phyloP scores from a whole-genome alignment of 2,888 invertebrate genomes.

The Coelopa pilipes region DNA sequence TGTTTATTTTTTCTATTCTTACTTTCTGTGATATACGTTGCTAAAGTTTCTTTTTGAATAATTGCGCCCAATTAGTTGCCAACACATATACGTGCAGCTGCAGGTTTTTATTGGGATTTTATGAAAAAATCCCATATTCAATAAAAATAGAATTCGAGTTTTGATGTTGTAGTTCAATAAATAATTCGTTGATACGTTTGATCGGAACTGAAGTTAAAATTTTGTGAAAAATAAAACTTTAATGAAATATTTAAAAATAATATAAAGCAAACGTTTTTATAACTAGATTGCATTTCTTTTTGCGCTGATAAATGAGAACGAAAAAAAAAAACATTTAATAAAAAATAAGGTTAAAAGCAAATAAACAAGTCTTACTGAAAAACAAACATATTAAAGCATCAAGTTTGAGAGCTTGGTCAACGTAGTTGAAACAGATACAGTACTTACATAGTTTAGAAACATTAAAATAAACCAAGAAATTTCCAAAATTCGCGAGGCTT shows the following conservation, averaged over 20 bases:
- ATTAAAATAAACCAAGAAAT: neutral
- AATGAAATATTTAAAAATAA: neutral
- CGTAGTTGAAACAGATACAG: neutral
- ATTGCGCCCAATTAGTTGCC: constrained; percentile 24
- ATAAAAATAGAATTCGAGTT: neutral
- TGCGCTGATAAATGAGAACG: neutral
- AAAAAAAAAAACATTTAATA: neutral
- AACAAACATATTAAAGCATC: neutral
- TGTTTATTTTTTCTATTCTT: constrained; percentile 6
- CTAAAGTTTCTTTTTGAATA: constrained; percentile 10
- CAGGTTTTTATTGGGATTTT: neutral
- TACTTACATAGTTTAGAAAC: too few relatives aligned
- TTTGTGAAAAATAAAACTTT: neutral
- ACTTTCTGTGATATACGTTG: constrained; percentile 21
- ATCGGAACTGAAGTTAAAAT: constrained; percentile 3
- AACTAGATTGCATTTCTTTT: constrained; percentile 20
- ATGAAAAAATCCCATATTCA: neutral
- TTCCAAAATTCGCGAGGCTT: neutral
- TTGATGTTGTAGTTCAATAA: constrained; percentile 30
- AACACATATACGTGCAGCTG: neutral
- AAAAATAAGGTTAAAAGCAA: neutral
- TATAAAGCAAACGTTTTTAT: neutral
- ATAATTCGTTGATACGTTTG: constrained; percentile 35
- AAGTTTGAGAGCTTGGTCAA: constrained; percentile 1
- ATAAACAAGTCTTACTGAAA: neutral